phyloP scores from a whole-genome alignment of 2,113 vertebrate genomes.

The Colinus virginianus region DNA sequence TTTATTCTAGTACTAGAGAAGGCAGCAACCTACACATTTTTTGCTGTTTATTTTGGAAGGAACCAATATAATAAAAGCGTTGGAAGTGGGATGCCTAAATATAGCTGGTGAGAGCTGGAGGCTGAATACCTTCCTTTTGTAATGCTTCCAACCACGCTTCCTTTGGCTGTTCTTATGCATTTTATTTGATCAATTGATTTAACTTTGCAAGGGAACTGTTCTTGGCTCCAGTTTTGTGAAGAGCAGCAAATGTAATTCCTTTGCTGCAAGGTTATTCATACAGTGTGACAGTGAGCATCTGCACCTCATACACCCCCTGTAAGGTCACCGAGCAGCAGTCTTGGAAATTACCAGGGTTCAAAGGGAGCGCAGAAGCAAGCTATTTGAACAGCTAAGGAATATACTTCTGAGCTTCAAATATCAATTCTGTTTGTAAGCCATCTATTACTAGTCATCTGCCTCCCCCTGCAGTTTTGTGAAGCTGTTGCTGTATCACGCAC shows the following conservation, averaged over 20 bases:
- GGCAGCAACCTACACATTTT: not conserved
- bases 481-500: not conserved
- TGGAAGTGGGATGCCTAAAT: not conserved
- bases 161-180: not conserved
- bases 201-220: not conserved
- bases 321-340: not conserved
- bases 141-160: not conserved
- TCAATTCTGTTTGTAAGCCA: not conserved
- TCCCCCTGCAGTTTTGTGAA: constrained; percentile 70
- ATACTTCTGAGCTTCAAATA: not conserved
- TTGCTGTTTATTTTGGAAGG: not conserved
- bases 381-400: not conserved
- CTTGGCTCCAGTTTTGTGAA: not conserved
- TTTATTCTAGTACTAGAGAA: not conserved
- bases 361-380: not conserved
- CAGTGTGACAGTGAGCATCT: not conserved
- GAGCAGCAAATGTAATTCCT: not conserved
- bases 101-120: not conserved
- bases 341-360: not conserved
- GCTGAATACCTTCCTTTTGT: not conserved
- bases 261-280: not conserved
- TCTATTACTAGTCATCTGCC: constrained; percentile 52
- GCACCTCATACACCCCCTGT: not conserved
- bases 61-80: not conserved
- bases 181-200: not conserved